Base-by-base conservation (phyloP, 2,888 invertebrate genomes). In the Bellardia pandia region DNA sequence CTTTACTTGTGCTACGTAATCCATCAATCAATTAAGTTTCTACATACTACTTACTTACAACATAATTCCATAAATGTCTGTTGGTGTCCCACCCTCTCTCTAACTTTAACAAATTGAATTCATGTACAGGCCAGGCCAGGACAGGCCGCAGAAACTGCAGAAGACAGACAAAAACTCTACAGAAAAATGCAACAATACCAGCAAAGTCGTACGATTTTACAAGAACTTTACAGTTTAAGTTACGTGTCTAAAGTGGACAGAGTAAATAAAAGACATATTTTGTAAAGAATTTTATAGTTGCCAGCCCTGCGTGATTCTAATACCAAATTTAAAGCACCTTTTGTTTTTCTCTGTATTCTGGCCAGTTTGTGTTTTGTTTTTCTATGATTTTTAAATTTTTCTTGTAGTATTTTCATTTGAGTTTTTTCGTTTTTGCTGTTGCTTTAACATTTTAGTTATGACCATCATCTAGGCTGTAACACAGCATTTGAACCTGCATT, bases 1-100 rank as follows among this genome's bases (percentile, higher is more conserved):
- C 77, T 85, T 78, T 82, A 71, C 78, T 82, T 37, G 56, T 85
- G 78, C 85, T 87, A 87, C 85, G 87, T 85, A 87, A 87, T 87
- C 81, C 85, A 85, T 87, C 87, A 87, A 87, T 87, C 87, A 87
- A 87, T 87, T 87, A 87, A 85, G 69, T 62, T 62, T 77, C 62
- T 64, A 75, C 69, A 62, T 30, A 64, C 69, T 53, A 66, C 64
- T 53, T 64, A 69, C 75, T 80, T 45, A 85, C 80, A 85, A 85
- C 79, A 80, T 80, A 80, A 85, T 79, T 74, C 62, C 78, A 78
- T 78, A 78, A 78, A 71, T 84, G 72, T 84, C 78, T 78, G 72
- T 11, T 58, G 30, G 13, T 58, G 51, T 69, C 40, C 60, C 78
- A 76, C 79, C 68, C 74, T 14, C 74, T 77, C 74, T 77, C 11